Conservation (phyloP, 2,888 invertebrate species). For the Oxystoma pomonae region DNA sequence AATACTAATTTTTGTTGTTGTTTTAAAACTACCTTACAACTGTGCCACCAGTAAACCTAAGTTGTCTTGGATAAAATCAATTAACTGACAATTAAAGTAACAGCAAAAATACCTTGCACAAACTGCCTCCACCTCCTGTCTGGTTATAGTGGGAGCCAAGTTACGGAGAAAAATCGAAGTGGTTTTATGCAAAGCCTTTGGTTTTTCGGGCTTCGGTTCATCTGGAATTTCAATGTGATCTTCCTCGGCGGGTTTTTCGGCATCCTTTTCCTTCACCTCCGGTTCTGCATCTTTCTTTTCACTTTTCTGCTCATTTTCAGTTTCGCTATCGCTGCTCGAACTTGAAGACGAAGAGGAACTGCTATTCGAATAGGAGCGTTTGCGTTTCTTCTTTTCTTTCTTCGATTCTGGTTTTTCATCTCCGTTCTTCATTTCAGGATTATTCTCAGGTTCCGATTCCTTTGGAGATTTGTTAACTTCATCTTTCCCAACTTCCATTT, state of each 20-base stretch:
- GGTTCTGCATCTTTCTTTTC: slow-evolving; percentile 21
- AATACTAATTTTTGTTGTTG: no score
- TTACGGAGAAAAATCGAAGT: slow-evolving; percentile 96
- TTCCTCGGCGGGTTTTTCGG: slow-evolving; percentile 36
- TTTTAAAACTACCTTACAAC: no score
- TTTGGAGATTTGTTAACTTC: slow-evolving; percentile 38
- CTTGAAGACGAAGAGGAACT: slow-evolving; percentile 48
- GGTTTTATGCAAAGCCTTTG: slow-evolving; percentile 86
- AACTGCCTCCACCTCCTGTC: slow-evolving; percentile 93
- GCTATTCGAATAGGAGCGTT: slow-evolving; percentile 52
- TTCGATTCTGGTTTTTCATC: not conserved
- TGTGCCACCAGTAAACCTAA: no score
- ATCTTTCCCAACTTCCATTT: slow-evolving; percentile 17
- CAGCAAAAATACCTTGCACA: slow-evolving; percentile 37
- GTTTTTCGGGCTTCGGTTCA: slow-evolving; percentile 51
- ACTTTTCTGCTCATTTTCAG: slow-evolving; percentile 36
- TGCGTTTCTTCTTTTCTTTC: slow-evolving; percentile 43
- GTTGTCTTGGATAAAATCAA: no score
- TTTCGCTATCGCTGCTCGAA: slow-evolving; percentile 51
- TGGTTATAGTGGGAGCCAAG: slow-evolving; percentile 92
- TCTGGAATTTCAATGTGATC: slow-evolving; percentile 48
- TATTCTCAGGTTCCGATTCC: slow-evolving; percentile 47
- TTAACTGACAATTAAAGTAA: no score
- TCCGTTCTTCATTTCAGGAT: slow-evolving; percentile 40
- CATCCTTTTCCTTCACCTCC: slow-evolving; percentile 38